Evolutionary conservation across 1,140 invertebrate genomes (phyloP), one percentile per base, ranked within the genome.

Genomic region (Lepidurus apus): DNA sequence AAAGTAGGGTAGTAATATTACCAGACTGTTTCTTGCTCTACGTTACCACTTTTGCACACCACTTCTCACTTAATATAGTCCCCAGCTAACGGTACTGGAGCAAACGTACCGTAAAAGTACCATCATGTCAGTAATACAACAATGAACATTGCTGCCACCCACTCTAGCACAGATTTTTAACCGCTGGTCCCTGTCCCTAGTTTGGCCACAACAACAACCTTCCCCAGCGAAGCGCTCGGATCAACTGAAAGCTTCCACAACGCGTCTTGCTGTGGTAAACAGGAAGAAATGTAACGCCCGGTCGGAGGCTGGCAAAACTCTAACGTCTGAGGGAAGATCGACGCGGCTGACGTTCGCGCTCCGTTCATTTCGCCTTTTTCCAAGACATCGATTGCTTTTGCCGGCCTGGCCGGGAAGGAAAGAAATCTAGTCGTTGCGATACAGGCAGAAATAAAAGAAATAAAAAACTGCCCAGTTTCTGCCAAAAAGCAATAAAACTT

Each of bases 271-370:
- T 65, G 53, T 21, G 53, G 53, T 65, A 65, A 65, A 65, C 21
- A 65, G 53, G 53, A 65, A 65, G 53, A 65, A 65, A 65, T 65
- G 34, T 34, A 34, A 65, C 53, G 53, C 53, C 53, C 13, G 21
- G 53, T 21, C 53, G 53, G 17, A 65, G 34, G 34, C 53, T 21
- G 53, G 21, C 53, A 65, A 34, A 21, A 1, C 8, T 65, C 53
- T 13, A 4, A n/a, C 3, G 53, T 65, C 17, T 21, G 21, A 65
- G 47, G 9, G 13, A 65, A 13, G 21, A 65, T 65, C 53, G 53
- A 65, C 53, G 53, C 53, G n/a, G 53, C 53, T 65, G 53, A 65
- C 53, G 53, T 65, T 65, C 53, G 53, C 53, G 53, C 53, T 65
- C n/a, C 17, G 17, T 21, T 21, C n/a, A 65, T 65, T 65, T 65